Base-by-base conservation (phyloP, 2,797 vertebrate genomes). In the Eulemur rubriventer region DNA sequence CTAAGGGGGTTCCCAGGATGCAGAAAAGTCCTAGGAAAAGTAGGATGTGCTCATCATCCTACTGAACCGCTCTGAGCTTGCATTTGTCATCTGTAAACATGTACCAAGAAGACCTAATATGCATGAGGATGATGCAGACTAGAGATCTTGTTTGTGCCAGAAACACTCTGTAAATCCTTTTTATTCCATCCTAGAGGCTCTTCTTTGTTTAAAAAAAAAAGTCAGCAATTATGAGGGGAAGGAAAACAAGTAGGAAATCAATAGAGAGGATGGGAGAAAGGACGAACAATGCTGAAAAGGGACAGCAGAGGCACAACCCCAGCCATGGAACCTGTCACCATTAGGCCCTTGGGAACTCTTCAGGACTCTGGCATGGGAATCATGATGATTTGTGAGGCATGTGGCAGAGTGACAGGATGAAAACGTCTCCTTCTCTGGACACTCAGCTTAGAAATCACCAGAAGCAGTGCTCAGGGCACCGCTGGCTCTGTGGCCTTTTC, bases 381-480 rank as follows among this genome's bases (percentile, higher is more conserved):
- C 9, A 12, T 1, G 14, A 11, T 48, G 78, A 79, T 28, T 14
- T 96, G 61, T n/a, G 73, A 94, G 69, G 75, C 22, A 7, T 9
- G 1, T 33, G 87, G 43, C 57, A 78, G 35, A 57, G 10, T n/a
- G 70, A 92, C 59, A 57, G 79, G n/a, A 89, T 22, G 33, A 50
- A 89, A 80, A 69, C 0, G 0, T 55, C 35, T 80, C n/a, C 89
- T 92, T 85, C 83, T 86, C 75, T 11, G 46, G 43, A n/a, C 94
- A 52, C 52, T 94, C 63, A 17, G 86, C 84, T 95, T 79, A 87
- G 89, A 94, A 93, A 81, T 90, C 89, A 87, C 41, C 79, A 84
- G 95, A 92, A 97, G 88, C 1, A 0, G 76, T 52, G 48, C 72
- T 80, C 72, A 55, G 92, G 57, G 76, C 79, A 57, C 24, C 0